Evolutionary conservation across 2,113 vertebrate species (phyloP).

Genomic region (Uria lomvia): DNA sequence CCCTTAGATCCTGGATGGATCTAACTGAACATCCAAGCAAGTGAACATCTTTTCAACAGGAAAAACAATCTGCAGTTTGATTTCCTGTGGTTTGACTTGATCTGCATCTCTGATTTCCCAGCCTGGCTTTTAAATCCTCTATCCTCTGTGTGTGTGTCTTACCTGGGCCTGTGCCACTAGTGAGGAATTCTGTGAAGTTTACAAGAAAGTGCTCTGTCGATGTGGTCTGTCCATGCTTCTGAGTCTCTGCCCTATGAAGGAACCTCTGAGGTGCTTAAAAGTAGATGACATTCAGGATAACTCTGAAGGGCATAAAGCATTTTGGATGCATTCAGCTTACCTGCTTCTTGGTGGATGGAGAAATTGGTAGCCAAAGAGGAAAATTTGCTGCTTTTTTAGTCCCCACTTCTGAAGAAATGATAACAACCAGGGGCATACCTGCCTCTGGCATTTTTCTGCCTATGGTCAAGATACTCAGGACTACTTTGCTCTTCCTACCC

Average conservation of each 20-base stretch:
- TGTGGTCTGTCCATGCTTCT: not conserved
- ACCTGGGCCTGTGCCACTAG: not conserved
- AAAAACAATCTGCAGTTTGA: not conserved
- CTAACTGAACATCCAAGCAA: not conserved
- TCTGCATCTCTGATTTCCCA: not conserved
- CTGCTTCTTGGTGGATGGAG: not conserved
- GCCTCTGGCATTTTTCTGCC: not conserved
- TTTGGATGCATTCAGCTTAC: not conserved
- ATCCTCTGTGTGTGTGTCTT: not conserved
- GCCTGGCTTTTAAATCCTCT: not conserved
- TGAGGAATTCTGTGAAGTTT: not conserved
- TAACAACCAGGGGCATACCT: not conserved
- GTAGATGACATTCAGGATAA: not conserved
- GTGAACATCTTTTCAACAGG: not conserved
- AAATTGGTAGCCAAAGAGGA: not conserved
- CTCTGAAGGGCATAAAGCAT: not conserved
- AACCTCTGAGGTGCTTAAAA: not conserved
- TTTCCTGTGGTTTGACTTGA: not conserved
- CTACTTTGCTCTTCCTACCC: not conserved
- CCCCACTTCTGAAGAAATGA: not conserved
- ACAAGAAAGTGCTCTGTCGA: not conserved
- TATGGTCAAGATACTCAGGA: not conserved
- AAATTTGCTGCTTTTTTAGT: not conserved
- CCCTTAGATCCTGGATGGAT: not conserved
- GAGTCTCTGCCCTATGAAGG: not conserved